Conservation (phyloP, 2,888 invertebrate species). For the Ametastegia equiseti region DNA sequence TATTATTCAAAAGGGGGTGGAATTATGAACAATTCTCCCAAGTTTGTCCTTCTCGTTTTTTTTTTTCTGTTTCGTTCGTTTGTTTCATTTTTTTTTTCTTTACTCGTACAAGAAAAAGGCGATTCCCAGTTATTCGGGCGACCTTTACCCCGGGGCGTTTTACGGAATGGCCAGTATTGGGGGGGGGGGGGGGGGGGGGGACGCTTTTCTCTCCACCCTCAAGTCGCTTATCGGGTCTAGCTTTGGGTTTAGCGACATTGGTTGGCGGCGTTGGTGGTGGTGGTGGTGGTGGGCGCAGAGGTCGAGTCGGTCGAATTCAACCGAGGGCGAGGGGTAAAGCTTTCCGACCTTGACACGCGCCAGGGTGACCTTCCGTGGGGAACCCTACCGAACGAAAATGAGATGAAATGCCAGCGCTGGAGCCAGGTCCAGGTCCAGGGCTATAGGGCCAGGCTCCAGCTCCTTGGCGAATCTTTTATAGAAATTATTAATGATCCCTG, state of each 20-base stretch:
- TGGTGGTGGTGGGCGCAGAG: constrained; percentile 30
- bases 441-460: neutral
- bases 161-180: too few relatives aligned
- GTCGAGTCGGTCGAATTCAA: constrained; percentile 38
- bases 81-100: too few relatives aligned
- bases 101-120: too few relatives aligned
- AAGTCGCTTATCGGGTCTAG: constrained; percentile 3
- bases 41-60: too few relatives aligned
- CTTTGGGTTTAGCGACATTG: neutral
- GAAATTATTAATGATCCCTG: constrained; percentile 37
- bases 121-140: too few relatives aligned
- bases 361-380: constrained; percentile 20
- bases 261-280: neutral
- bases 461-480: constrained; percentile 19
- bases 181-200: too few relatives aligned
- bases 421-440: too few relatives aligned
- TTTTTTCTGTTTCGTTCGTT: too few relatives aligned
- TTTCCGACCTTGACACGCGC: constrained; percentile 49
- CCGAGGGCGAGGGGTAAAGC: constrained; percentile 33
- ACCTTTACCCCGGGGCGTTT: too few relatives aligned
- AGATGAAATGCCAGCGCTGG: neutral
- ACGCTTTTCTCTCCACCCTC: neutral
- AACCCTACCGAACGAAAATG: neutral
- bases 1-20: too few relatives aligned
- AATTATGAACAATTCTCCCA: too few relatives aligned